phyloP scores from a whole-genome alignment of 2,797 vertebrate species.

The Eremophila alpestris region DNA sequence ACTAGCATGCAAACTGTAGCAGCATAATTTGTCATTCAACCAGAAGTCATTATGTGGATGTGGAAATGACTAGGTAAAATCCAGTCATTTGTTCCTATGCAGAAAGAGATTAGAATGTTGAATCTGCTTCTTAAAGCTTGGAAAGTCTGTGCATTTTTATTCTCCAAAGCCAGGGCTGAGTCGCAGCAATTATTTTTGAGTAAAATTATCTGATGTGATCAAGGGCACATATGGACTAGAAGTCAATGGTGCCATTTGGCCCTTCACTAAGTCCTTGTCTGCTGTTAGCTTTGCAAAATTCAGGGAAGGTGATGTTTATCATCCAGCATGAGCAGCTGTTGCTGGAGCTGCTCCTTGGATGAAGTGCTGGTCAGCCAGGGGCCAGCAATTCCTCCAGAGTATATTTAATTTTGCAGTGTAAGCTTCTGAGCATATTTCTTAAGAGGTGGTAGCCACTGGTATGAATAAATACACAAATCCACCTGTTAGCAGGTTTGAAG shows the following conservation, averaged over 20 bases:
- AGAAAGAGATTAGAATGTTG: neutral
- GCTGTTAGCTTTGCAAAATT: neutral
- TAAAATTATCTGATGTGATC: neutral
- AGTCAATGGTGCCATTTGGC: neutral
- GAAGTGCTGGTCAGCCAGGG: neutral
- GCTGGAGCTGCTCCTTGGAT: slow-evolving; percentile 2
- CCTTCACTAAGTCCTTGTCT: neutral
- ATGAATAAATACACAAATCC: neutral
- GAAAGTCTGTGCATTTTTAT: neutral
- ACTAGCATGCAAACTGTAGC: neutral
- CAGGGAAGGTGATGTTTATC: neutral
- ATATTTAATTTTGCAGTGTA: neutral
- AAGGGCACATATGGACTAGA: neutral
- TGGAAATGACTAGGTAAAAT: neutral
- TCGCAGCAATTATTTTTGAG: neutral
- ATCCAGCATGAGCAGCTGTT: neutral
- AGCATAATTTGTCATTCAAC: neutral
- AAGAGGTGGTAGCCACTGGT: neutral
- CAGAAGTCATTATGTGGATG: neutral
- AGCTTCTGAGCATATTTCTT: neutral
- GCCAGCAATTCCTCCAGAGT: neutral
- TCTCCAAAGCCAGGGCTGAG: neutral
- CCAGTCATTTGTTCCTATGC: neutral
- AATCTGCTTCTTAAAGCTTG: neutral
- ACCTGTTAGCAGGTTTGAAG: neutral